phyloP scores from a whole-genome alignment of 1,140 invertebrate species.

The Conus ventricosus region DNA sequence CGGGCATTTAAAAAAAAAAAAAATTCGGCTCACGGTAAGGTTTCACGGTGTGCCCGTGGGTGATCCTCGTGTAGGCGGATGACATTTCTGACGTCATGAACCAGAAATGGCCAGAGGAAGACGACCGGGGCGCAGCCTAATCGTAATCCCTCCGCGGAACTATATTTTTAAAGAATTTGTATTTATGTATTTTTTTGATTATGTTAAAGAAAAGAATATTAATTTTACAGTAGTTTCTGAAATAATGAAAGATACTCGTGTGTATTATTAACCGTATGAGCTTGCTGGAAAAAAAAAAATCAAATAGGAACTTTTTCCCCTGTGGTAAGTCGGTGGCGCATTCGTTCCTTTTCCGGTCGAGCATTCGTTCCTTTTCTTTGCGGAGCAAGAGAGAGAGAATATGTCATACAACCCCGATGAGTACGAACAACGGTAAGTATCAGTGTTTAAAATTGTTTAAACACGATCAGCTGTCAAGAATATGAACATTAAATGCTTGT shows the following conservation, averaged over 20 bases:
- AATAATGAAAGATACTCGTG: background rate
- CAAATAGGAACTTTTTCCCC: background rate
- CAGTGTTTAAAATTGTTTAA: conserved; percentile 3
- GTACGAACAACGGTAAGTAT: conserved; percentile 63
- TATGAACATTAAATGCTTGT: background rate
- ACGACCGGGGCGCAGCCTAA: conserved; percentile 5
- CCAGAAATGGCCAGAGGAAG: conserved; percentile 45
- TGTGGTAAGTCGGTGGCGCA: conserved; percentile 35
- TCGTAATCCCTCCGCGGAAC: conserved; percentile 21
- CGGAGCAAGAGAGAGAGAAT: conserved; percentile 65
- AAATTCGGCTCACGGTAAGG: no score
- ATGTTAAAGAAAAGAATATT: background rate
- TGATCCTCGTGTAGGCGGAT: conserved; percentile 8
- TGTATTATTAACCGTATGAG: background rate
- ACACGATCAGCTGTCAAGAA: background rate
- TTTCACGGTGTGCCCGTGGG: background rate
- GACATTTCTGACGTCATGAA: conserved; percentile 37
- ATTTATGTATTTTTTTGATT: conserved; percentile 2
- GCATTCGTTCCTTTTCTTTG: conserved; percentile 62
- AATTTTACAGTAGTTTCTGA: background rate
- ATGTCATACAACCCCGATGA: conserved; percentile 69
- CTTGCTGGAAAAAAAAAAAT: background rate
- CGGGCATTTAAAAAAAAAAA: no score
- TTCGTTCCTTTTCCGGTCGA: conserved; percentile 60
- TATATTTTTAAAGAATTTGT: background rate